These are phyloP conservation scores for Holocentrus rufus DNA, from an alignment of 2,797 vertebrate species.

Conservation along the genomic window DNA sequence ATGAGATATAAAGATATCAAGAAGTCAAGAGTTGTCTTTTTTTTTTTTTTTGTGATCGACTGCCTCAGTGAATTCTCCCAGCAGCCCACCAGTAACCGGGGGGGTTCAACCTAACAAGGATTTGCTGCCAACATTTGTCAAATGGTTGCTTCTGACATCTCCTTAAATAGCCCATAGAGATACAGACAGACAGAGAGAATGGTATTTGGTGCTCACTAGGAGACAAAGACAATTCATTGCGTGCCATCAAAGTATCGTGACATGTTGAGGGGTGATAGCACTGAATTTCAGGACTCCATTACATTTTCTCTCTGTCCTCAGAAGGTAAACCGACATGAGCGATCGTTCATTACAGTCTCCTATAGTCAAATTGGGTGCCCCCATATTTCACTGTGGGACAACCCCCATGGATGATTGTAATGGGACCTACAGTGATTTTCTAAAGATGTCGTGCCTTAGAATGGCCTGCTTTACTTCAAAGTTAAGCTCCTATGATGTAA, in stretches of 20 bases:
- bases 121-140: constrained; percentile 7
- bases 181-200: background rate
- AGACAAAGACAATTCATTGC: background rate
- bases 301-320: background rate
- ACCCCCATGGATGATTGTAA: background rate
- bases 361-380: background rate
- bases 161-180: background rate
- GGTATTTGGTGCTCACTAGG: background rate
- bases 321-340: background rate
- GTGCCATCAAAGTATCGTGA: background rate
- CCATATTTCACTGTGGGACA: background rate
- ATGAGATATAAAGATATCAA: background rate
- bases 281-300: background rate
- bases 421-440: background rate
- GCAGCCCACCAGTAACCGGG: background rate
- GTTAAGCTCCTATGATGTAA: too few relatives aligned
- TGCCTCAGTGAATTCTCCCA: constrained; percentile 2
- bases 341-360: background rate
- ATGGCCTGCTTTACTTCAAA: background rate
- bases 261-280: background rate
- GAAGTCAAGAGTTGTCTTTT: background rate
- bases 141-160: background rate
- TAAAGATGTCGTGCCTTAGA: background rate
- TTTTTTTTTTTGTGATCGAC: background rate
- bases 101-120: constrained; percentile 1